These are phyloP conservation scores for Leucophenga maculata DNA, from an alignment of 2,888 invertebrate genomes.

Conservation along the genomic window DNA sequence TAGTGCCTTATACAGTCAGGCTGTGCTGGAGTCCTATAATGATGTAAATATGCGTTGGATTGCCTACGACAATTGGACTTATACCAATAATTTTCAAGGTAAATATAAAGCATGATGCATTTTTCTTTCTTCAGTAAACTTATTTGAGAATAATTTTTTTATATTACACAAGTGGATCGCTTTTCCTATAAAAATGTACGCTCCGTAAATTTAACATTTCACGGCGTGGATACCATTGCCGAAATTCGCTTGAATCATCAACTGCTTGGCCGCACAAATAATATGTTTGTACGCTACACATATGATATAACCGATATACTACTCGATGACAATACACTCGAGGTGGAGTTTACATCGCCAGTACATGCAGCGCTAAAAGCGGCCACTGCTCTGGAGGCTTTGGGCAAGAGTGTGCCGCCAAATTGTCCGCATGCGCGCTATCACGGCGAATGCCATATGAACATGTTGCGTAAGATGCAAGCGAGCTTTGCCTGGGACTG, in stretches of 20 bases:
- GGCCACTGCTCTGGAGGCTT: slow-evolving; percentile 55
- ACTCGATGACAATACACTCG: slow-evolving; percentile 75
- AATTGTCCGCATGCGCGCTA: slow-evolving; percentile 83
- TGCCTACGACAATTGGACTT: slow-evolving; percentile 85
- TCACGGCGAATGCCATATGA: slow-evolving; percentile 93
- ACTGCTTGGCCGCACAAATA: slow-evolving; percentile 79
- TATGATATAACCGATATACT: slow-evolving; percentile 77
- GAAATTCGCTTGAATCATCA: slow-evolving; percentile 81
- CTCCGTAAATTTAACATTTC: slow-evolving; percentile 77
- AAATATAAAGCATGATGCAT: slow-evolving; percentile 47
- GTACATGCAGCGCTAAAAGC: slow-evolving; percentile 76
- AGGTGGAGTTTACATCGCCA: slow-evolving; percentile 79
- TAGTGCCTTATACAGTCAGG: slow-evolving; percentile 57
- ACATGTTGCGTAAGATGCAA: slow-evolving; percentile 94
- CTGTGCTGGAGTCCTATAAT: slow-evolving; percentile 78
- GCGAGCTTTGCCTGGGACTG: slow-evolving; percentile 98
- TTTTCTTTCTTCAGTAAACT: not conserved
- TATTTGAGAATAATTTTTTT: too few species aligned
- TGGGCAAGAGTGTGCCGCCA: slow-evolving; percentile 75
- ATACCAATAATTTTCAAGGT: slow-evolving; percentile 80
- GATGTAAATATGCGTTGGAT: slow-evolving; percentile 89
- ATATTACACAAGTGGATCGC: slow-evolving; percentile 49
- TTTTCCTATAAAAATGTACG: slow-evolving; percentile 53
- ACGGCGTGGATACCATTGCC: slow-evolving; percentile 91
- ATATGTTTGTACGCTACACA: slow-evolving; percentile 89